Evolutionary conservation across 2,888 invertebrate genomes (phyloP), one percentile per base, ranked within the genome.

Genomic region (Drosophila borealis): DNA sequence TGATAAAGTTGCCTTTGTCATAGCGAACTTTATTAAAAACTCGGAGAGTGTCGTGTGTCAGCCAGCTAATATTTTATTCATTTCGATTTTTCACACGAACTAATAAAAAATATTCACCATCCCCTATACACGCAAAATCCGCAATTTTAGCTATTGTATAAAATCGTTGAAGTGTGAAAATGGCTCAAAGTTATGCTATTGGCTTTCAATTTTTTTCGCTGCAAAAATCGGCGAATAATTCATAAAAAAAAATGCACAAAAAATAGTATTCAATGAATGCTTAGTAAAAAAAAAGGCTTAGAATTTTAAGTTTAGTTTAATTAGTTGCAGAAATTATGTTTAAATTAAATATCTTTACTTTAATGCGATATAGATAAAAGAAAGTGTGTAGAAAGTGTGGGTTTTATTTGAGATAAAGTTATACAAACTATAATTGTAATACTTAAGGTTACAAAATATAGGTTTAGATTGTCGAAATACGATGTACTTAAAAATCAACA

Each of bases 21-120:
- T 37, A 44, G 41, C n/a, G 70, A 74, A 79, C 76, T 77, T 74
- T 79, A 77, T 77, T 77, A 77, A 77, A 77, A 75, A 65, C 71
- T 57, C 51, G 14, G 41, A 14, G 39, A 56, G 60, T 63, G 61
- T 70, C 62, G 61, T 50, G 49, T 74, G 53, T 78, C 72, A 65
- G 44, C 51, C 29, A 62, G 50, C 76, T 75, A 64, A 77, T 79
- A 79, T 77, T 77, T 77, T 77, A 77, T 77, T 77, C 80, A 75
- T 79, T 77, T 79, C 46, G 57, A 49, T 72, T 71, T 78, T 73
- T 60, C 55, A 44, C 42, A 44, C 60, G 33, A 53, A 13, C 46
- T 46, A 78, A 69, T 57, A 61, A 50, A 56, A 73, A 61, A 55
- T 45, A 56, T 21, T 36, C 9, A 48, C 48, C 19, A 17, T 17